Percentiles rank a stretch among this genome's conserved stretches.
These are phyloP conservation scores for Cacatua alba DNA, from an alignment of 2,113 vertebrate species.

Conservation along the genomic window DNA sequence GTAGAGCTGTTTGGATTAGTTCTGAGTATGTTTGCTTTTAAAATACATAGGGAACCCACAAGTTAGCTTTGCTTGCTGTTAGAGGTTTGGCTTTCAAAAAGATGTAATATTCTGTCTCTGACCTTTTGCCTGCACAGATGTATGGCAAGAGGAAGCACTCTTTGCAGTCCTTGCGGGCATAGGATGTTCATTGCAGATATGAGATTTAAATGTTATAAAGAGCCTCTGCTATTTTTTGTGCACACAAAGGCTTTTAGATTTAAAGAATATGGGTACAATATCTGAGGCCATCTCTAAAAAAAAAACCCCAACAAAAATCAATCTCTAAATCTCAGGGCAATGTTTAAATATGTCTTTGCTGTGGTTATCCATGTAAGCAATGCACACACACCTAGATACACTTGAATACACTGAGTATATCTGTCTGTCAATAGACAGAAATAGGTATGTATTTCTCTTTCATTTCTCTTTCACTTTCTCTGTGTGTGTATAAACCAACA, in stretches of 20 bases:
- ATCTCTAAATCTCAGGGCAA: background rate
- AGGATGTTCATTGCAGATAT: background rate
- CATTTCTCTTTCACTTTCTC: background rate
- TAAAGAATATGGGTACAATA: background rate
- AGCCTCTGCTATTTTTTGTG: background rate
- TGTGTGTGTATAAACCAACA: background rate
- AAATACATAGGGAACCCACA: background rate
- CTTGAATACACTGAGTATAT: background rate
- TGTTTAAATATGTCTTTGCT: background rate
- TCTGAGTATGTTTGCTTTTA: slow-evolving; percentile 30
- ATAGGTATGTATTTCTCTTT: background rate
- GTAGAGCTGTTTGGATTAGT: slow-evolving; percentile 6
- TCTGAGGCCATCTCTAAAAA: background rate
- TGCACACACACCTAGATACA: background rate
- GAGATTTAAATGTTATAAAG: background rate
- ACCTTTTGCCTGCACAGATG: background rate
- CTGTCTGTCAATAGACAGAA: background rate
- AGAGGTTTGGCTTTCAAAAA: background rate
- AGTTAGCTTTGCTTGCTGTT: background rate
- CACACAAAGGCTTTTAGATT: background rate
- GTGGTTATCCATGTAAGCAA: background rate
- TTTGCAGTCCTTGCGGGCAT: background rate
- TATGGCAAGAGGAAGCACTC: background rate
- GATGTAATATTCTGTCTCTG: background rate
- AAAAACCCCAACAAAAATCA: background rate